These are phyloP conservation scores for Zaprionus vittiger DNA, from an alignment of 1,140 invertebrate genomes.

Conservation along the genomic window DNA sequence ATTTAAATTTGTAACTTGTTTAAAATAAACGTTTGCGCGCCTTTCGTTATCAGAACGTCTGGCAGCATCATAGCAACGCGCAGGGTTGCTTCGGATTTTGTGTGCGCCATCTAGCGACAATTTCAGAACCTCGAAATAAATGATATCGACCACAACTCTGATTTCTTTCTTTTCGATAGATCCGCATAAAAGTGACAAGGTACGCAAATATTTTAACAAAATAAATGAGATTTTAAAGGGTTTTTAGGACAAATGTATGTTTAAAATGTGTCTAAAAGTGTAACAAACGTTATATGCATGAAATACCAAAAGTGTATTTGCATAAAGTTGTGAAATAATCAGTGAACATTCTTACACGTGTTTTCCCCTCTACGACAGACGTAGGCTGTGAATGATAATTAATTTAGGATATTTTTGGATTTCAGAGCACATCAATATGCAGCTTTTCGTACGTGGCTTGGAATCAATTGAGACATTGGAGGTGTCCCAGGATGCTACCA, in stretches of 20 bases:
- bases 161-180: conserved; percentile 83
- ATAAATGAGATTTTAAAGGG: conserved; percentile 47
- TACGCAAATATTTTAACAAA: conserved; percentile 58
- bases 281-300: conserved; percentile 19
- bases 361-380: conserved; percentile 31
- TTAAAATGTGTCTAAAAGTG: conserved; percentile 12
- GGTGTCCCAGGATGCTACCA: conserved; percentile 77
- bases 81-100: conserved; percentile 15
- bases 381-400: conserved; percentile 41
- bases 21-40: background rate
- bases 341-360: conserved; percentile 55
- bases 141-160: conserved; percentile 51
- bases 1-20: no score
- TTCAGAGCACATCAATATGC: conserved; percentile 78
- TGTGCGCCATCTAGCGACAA: conserved; percentile 26
- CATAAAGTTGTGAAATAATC: conserved; percentile 19
- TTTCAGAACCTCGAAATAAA: background rate
- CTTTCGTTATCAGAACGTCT: background rate
- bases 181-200: conserved; percentile 82
- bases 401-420: conserved; percentile 48
- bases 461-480: conserved; percentile 78
- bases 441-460: conserved; percentile 83
- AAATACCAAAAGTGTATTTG: conserved; percentile 14
- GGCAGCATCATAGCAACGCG: background rate
- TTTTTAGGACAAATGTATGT: conserved; percentile 25